Conservation (phyloP, 2,888 invertebrate genomes). For the Tigriopus californicus region DNA sequence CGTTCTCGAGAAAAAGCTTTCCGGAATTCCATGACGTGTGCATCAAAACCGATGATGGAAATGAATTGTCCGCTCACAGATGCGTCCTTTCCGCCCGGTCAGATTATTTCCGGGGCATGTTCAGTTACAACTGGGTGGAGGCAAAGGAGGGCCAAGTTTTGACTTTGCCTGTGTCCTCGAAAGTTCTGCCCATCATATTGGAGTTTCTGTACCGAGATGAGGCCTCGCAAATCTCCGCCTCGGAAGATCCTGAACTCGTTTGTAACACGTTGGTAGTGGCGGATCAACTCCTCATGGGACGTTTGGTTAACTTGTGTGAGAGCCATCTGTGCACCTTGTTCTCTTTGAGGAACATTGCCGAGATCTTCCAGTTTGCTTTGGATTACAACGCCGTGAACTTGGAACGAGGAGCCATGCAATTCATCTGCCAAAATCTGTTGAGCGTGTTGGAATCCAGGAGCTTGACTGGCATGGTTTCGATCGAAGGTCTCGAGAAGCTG, state of each 20-base stretch:
- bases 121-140: neutral
- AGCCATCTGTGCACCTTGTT: neutral
- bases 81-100: neutral
- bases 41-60: neutral
- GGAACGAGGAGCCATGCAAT: neutral
- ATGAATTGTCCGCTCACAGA: conserved; percentile 1
- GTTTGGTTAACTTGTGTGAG: conserved; percentile 1
- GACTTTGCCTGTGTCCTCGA: neutral
- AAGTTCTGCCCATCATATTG: neutral
- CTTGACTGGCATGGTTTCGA: neutral
- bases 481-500: neutral
- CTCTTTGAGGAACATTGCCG: conserved; percentile 5
- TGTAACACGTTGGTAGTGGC: conserved; percentile 6
- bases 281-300: neutral
- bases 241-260: conserved; percentile 9
- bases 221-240: neutral
- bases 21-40: neutral
- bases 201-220: conserved; percentile 4
- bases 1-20: neutral
- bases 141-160: neutral
- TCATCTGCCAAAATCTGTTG: neutral
- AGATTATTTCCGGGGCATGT: neutral
- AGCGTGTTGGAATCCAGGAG: neutral
- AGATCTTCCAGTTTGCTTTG: neutral
- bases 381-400: neutral